Evolutionary conservation across 2,888 invertebrate genomes (phyloP).

Genomic region (Dynastes hyllus): DNA sequence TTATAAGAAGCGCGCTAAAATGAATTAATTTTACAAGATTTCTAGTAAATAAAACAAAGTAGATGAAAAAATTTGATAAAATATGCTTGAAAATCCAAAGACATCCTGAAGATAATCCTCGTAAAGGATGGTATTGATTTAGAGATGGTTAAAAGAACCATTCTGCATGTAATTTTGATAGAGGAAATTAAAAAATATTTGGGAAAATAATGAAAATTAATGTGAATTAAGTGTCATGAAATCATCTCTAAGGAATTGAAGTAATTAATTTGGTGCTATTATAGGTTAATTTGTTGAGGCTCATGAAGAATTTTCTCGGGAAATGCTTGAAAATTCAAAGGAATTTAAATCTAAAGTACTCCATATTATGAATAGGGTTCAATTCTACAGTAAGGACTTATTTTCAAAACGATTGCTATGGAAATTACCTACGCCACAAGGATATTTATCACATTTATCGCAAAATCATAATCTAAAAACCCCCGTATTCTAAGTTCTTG

Average conservation of each 20-base stretch:
- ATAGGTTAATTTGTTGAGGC: not conserved
- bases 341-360: not conserved
- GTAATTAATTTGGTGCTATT: not conserved
- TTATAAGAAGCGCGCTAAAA: not conserved
- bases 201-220: no score
- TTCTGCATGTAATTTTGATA: no score
- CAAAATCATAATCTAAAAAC: no score
- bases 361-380: no score
- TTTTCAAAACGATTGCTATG: no score
- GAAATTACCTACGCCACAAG: no score
- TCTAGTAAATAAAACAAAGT: not conserved
- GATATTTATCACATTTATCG: no score
- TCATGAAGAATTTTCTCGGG: not conserved
- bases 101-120: not conserved
- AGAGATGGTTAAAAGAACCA: not conserved
- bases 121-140: not conserved
- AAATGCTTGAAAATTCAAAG: conserved; percentile 8
- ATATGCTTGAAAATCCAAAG: conserved; percentile 2
- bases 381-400: no score
- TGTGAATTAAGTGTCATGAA: no score
- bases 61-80: not conserved
- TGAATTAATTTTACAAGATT: not conserved
- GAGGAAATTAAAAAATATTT: no score
- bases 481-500: not conserved
- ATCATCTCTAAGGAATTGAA: not conserved